Evolutionary conservation across 2,113 vertebrate genomes (phyloP).

Genomic region (Nasalis larvatus): DNA sequence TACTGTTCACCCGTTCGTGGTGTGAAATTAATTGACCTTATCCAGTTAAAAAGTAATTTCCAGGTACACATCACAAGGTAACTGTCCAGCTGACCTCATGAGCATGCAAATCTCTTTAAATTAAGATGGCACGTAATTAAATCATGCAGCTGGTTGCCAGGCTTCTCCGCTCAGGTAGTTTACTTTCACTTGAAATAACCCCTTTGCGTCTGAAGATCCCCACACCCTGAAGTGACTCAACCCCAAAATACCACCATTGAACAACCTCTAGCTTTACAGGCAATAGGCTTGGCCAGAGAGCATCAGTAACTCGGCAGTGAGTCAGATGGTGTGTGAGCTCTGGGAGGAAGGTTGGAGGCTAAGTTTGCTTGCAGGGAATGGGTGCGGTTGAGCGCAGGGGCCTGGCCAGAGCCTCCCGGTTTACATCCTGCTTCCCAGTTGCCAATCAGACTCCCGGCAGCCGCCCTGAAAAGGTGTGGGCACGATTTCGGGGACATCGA

Average conservation of each 20-base stretch:
- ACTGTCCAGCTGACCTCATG: constrained; percentile 34
- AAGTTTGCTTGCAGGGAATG: background rate
- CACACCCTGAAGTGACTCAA: constrained; percentile 65
- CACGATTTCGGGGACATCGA: background rate
- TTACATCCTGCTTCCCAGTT: background rate
- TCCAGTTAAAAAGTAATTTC: constrained; percentile 27
- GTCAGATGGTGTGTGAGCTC: background rate
- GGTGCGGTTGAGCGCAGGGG: background rate
- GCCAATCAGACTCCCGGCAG: background rate
- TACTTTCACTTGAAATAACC: constrained; percentile 61
- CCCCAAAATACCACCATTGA: background rate
- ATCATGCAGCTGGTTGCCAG: constrained; percentile 11
- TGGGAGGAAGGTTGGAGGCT: background rate
- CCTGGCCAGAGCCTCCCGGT: background rate
- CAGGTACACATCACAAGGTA: background rate
- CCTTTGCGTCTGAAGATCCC: constrained; percentile 9
- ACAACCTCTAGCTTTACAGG: background rate
- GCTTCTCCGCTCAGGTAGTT: constrained; percentile 14
- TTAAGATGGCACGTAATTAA: constrained; percentile 63
- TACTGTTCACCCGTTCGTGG: background rate
- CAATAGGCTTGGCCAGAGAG: background rate
- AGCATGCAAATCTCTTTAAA: constrained; percentile 57
- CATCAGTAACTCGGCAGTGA: background rate
- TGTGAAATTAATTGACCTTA: background rate
- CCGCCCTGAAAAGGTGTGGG: background rate